Evolutionary conservation across 2,888 invertebrate genomes (phyloP).

Genomic region (Himalopsyche anomala): DNA sequence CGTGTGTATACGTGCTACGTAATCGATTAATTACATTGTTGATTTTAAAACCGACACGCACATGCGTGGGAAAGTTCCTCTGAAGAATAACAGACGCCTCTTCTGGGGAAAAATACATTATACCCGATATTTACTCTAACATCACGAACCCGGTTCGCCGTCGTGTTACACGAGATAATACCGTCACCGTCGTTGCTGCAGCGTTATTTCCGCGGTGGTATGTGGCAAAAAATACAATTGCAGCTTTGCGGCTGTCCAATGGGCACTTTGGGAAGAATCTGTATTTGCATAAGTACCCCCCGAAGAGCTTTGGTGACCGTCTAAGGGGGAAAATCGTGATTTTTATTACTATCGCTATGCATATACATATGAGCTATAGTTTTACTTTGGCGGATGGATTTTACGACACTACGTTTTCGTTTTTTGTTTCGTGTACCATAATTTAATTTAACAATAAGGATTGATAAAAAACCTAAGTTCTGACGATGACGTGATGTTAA

Average conservation of each 20-base stretch:
- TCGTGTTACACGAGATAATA: background rate
- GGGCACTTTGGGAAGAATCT: background rate
- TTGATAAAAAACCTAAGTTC: too few relatives aligned
- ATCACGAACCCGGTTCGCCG: background rate
- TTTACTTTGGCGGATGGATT: too few relatives aligned
- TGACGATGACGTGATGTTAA: too few relatives aligned
- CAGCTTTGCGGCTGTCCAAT: background rate
- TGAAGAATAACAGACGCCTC: background rate
- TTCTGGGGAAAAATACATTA: background rate
- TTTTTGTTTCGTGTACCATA: too few relatives aligned
- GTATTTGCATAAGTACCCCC: slow-evolving; percentile 6
- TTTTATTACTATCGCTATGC: background rate
- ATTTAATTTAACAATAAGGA: too few relatives aligned
- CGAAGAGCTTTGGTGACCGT: background rate
- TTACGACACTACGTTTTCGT: too few relatives aligned
- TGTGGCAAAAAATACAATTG: slow-evolving; percentile 13
- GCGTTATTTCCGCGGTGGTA: background rate
- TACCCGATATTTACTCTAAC: background rate
- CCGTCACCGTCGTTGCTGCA: background rate
- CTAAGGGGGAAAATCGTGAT: background rate
- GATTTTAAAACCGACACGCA: slow-evolving; percentile 13
- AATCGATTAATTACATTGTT: slow-evolving; percentile 13
- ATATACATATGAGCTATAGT: too few relatives aligned
- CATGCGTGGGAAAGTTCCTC: background rate
- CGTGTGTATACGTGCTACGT: background rate